A percentile compares a stretch with the other conserved stretches of the same genome.
phyloP scores from a whole-genome alignment of 2,888 invertebrate genomes.

The Xestia c-nigrum region DNA sequence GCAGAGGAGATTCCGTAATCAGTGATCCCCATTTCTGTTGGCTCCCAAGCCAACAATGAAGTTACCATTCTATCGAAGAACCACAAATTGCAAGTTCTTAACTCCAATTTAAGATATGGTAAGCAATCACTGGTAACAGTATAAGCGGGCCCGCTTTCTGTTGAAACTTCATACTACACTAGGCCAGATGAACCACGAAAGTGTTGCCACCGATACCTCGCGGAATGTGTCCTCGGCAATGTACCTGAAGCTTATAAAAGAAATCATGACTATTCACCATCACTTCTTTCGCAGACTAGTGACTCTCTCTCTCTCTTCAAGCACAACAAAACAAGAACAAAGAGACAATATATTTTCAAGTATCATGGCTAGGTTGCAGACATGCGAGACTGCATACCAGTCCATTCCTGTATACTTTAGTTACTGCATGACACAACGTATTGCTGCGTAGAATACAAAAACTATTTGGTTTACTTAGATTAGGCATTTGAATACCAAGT shows the following conservation, averaged over 20 bases:
- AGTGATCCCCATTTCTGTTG: background rate
- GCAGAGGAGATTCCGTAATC: background rate
- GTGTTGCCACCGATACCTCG: background rate
- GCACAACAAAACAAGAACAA: background rate
- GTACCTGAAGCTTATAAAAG: background rate
- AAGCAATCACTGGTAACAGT: background rate
- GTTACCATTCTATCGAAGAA: background rate
- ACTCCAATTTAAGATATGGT: background rate
- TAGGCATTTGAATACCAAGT: constrained; percentile 29
- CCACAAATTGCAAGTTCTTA: background rate
- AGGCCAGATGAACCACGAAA: background rate
- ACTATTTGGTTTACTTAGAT: constrained; percentile 14
- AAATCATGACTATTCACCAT: background rate
- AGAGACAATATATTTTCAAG: background rate
- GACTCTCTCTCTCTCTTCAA: background rate
- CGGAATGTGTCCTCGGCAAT: background rate
- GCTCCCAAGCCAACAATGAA: background rate
- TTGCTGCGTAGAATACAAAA: constrained; percentile 14
- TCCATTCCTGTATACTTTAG: constrained; percentile 15
- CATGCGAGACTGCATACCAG: constrained; percentile 12
- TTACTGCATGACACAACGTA: constrained; percentile 15
- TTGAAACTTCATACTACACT: background rate
- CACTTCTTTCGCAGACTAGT: background rate
- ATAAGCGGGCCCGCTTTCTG: background rate
- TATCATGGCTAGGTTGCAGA: background rate